Percentiles rank a stretch among this genome's conserved stretches.
Conservation (phyloP, 2,797 vertebrate genomes). For the Alfaro cultratus region DNA sequence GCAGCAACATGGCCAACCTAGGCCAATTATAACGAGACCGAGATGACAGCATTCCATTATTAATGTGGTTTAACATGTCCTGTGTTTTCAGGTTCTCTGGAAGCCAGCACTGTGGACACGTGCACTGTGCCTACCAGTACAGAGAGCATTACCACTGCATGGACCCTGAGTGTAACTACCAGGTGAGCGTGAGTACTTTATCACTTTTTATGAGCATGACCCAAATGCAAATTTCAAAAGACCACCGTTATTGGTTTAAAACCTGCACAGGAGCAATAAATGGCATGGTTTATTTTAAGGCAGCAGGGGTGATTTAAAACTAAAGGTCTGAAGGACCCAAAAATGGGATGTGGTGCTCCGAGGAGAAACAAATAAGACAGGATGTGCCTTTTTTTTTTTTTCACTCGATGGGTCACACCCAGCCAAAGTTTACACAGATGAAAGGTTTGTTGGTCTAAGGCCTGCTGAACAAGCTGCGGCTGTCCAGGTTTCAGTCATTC, state of each 20-base stretch:
- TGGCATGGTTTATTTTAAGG: constrained; percentile 7
- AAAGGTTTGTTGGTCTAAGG: constrained; percentile 41
- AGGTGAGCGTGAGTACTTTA: constrained; percentile 85
- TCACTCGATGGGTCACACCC: constrained; percentile 43
- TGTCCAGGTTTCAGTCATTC: constrained; percentile 43
- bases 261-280: not conserved
- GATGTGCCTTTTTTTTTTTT: constrained; percentile 45
- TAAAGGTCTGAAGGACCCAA: constrained; percentile 9
- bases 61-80: constrained; percentile 22
- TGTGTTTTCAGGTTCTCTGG: constrained; percentile 91
- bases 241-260: not conserved
- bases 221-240: not conserved
- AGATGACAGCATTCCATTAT: not conserved
- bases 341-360: constrained; percentile 25
- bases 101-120: constrained; percentile 98
- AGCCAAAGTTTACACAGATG: constrained; percentile 44
- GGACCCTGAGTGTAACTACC: constrained; percentile 99
- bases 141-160: constrained; percentile 99
- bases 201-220: constrained; percentile 47
- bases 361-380: constrained; percentile 37
- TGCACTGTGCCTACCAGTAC: constrained; percentile 99
- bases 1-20: not conserved
- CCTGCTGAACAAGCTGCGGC: constrained; percentile 47
- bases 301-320: constrained; percentile 16
- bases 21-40: not conserved